phyloP scores from a whole-genome alignment of 1,140 invertebrate species.

The Manduca sexta region DNA sequence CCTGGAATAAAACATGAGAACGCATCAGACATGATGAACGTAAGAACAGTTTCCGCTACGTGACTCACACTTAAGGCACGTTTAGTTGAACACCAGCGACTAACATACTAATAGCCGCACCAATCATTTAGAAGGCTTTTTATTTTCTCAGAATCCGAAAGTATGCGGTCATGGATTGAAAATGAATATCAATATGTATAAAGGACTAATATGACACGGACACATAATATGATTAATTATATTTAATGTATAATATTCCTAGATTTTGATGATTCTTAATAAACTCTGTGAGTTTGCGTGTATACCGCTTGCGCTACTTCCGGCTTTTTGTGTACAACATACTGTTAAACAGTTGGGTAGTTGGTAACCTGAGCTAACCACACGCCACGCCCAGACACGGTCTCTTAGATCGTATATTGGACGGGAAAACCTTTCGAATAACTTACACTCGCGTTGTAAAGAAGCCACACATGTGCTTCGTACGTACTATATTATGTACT shows the following conservation, averaged over 20 bases:
- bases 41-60: slow-evolving; percentile 67
- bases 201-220: no score
- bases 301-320: no score
- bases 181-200: background rate
- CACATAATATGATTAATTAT: no score
- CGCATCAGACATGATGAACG: slow-evolving; percentile 53
- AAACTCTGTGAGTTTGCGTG: no score
- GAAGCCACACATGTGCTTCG: slow-evolving; percentile 23
- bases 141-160: slow-evolving; percentile 3
- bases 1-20: slow-evolving; percentile 27
- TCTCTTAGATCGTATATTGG: slow-evolving; percentile 11
- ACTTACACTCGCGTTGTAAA: slow-evolving; percentile 23
- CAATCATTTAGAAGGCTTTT: slow-evolving; percentile 1
- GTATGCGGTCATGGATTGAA: background rate
- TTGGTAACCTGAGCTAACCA: slow-evolving; percentile 21
- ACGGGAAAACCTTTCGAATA: slow-evolving; percentile 27
- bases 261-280: no score
- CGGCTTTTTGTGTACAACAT: background rate
- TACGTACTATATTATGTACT: background rate
- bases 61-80: slow-evolving; percentile 67
- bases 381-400: slow-evolving; percentile 3
- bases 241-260: no score
- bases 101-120: slow-evolving; percentile 2
- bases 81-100: slow-evolving; percentile 33
- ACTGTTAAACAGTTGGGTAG: slow-evolving; percentile 13